Evolutionary conservation across 2,797 vertebrate species (phyloP).

Genomic region (Mycteria americana): DNA sequence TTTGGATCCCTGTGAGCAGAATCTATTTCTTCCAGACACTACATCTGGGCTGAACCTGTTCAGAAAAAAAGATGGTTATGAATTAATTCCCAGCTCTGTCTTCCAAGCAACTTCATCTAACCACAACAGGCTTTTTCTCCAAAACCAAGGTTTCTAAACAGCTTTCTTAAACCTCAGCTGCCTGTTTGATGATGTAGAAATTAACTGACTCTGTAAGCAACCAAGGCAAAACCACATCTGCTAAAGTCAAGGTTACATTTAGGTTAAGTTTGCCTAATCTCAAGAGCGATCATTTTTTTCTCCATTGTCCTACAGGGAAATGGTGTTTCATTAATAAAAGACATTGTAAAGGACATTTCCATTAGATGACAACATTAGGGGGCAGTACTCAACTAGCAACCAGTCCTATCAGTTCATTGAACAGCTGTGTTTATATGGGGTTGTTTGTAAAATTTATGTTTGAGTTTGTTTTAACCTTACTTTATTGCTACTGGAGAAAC

Average conservation of each 20-base stretch:
- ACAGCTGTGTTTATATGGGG: slow-evolving; percentile 57
- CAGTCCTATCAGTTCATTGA: neutral
- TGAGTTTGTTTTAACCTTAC: slow-evolving; percentile 56
- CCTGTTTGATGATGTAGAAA: neutral
- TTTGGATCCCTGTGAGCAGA: neutral
- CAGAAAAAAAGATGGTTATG: neutral
- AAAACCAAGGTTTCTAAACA: neutral
- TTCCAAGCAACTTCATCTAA: neutral
- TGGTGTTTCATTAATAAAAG: neutral
- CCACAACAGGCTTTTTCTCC: neutral
- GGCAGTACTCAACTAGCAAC: slow-evolving; percentile 46
- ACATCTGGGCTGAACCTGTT: neutral
- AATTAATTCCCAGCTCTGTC: neutral
- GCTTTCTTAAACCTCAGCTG: neutral
- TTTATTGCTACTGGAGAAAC: slow-evolving; percentile 47
- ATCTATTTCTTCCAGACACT: neutral
- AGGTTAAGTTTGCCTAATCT: neutral
- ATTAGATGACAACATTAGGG: slow-evolving; percentile 30
- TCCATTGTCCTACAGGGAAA: neutral
- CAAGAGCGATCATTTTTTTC: neutral
- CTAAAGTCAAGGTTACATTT: neutral
- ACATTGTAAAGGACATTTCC: neutral
- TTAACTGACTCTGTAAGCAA: neutral
- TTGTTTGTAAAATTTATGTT: slow-evolving; percentile 54
- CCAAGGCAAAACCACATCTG: neutral